phyloP scores from a whole-genome alignment of 2,888 invertebrate genomes.

The Sinodicranocentrus sp. region DNA sequence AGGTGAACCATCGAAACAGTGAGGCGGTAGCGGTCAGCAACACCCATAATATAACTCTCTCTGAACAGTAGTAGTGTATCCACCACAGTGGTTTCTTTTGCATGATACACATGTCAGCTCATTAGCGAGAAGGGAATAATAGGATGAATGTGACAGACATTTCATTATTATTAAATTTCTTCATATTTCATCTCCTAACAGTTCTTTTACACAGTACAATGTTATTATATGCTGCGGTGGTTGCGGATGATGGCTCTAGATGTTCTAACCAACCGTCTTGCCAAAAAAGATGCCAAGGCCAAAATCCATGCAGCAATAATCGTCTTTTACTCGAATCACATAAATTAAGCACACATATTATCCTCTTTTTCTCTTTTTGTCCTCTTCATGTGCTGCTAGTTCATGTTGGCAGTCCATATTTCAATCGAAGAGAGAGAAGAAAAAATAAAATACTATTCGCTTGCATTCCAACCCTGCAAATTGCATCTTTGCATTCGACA shows the following conservation, averaged over 20 bases:
- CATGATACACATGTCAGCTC: constrained; percentile 68
- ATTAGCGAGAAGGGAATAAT: constrained; percentile 68
- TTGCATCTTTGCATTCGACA: constrained; percentile 35
- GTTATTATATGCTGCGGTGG: neutral
- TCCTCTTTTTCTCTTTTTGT: neutral
- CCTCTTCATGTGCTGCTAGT: constrained; percentile 1
- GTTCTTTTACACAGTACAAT: constrained; percentile 48
- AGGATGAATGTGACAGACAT: constrained; percentile 69
- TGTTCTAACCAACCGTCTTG: constrained; percentile 9
- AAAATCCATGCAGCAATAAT: constrained; percentile 60
- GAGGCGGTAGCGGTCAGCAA: constrained; percentile 65
- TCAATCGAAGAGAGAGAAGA: constrained; percentile 12
- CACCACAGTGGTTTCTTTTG: constrained; percentile 53
- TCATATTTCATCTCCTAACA: constrained; percentile 67
- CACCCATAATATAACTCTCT: constrained; percentile 49
- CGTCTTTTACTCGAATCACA: constrained; percentile 66
- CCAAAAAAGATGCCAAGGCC: constrained; percentile 67
- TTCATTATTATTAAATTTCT: constrained; percentile 70
- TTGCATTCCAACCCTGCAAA: constrained; percentile 44
- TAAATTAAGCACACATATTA: constrained; percentile 53
- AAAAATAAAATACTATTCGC: neutral
- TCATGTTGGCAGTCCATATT: constrained; percentile 30
- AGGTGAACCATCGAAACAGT: constrained; percentile 58
- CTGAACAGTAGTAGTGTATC: constrained; percentile 10
- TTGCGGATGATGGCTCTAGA: neutral